A percentile compares a stretch with the other conserved stretches of the same genome.
Evolutionary conservation across 2,888 invertebrate species (phyloP).

Genomic region (Meganola albula): DNA sequence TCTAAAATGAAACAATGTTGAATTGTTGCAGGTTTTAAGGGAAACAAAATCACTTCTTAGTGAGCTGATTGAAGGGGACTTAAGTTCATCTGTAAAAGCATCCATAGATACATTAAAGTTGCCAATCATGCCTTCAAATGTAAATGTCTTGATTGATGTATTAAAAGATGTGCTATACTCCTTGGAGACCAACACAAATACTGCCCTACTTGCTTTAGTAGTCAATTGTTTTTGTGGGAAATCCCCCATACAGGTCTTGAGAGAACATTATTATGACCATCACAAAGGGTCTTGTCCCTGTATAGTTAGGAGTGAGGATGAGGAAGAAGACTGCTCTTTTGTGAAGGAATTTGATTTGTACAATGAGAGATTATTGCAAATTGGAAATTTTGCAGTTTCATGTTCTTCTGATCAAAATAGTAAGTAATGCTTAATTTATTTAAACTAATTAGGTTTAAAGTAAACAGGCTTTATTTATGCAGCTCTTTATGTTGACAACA

Average conservation of each 20-base stretch:
- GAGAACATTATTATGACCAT: constrained; percentile 41
- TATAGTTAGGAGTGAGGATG: constrained; percentile 30
- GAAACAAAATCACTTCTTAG: constrained; percentile 64
- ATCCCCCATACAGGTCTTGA: constrained; percentile 49
- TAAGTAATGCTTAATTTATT: constrained; percentile 37
- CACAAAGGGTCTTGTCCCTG: constrained; percentile 39
- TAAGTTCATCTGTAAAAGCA: constrained; percentile 67
- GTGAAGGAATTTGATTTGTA: constrained; percentile 82
- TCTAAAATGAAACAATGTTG: not conserved
- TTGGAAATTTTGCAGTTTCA: constrained; percentile 83
- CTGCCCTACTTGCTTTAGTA: constrained; percentile 78
- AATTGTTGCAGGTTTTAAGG: constrained; percentile 65
- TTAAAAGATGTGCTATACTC: constrained; percentile 79
- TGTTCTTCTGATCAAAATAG: constrained; percentile 65
- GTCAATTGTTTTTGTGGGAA: constrained; percentile 53
- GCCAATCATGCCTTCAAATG: constrained; percentile 63
- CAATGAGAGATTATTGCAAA: constrained; percentile 82
- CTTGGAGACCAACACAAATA: constrained; percentile 81
- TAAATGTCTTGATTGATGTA: constrained; percentile 77
- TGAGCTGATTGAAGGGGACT: constrained; percentile 58
- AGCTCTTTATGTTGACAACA: too few species aligned
- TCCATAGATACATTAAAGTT: constrained; percentile 48
- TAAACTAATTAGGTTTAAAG: too few species aligned
- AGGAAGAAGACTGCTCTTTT: constrained; percentile 64
- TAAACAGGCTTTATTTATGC: too few species aligned